Percentiles rank a stretch among this genome's conserved stretches.
phyloP scores from a whole-genome alignment of 2,113 vertebrate genomes.

The Ptychochromis oligacanthus region DNA sequence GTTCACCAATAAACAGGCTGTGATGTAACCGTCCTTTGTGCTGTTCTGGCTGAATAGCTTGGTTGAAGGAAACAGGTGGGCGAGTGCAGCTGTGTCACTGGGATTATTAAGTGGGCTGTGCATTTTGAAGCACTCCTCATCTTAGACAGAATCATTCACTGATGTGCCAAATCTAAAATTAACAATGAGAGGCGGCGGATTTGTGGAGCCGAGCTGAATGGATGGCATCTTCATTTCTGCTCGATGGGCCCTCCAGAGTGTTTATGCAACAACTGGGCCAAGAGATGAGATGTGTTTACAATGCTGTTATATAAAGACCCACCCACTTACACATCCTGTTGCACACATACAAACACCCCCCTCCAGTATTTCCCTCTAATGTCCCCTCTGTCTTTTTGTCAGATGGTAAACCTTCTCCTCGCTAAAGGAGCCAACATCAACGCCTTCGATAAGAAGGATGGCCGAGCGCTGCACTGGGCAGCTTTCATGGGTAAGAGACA shows the following conservation, averaged over 20 bases:
- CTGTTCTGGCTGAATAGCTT: constrained; percentile 9
- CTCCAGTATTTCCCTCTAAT: background rate
- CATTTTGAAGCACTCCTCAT: constrained; percentile 2
- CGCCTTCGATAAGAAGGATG: constrained; percentile 97
- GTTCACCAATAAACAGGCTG: background rate
- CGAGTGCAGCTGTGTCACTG: constrained; percentile 26
- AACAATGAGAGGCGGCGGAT: constrained; percentile 26
- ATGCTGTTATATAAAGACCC: constrained; percentile 52
- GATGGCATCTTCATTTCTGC: constrained; percentile 7
- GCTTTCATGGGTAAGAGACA: constrained; percentile 90
- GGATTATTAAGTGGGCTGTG: constrained; percentile 24
- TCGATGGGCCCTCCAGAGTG: background rate
- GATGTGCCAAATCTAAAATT: constrained; percentile 33
- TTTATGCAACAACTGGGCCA: constrained; percentile 37
- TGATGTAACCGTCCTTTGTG: constrained; percentile 26
- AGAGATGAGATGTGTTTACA: constrained; percentile 44
- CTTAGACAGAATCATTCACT: constrained; percentile 28
- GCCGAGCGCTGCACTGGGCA: constrained; percentile 96
- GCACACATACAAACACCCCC: background rate
- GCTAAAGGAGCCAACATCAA: constrained; percentile 97
- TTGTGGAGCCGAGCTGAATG: constrained; percentile 21
- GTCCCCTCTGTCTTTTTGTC: constrained; percentile 16
- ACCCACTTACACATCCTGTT: background rate
- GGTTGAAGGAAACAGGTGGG: constrained; percentile 44
- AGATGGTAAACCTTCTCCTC: constrained; percentile 96